Percentiles rank a stretch among this genome's conserved stretches.
Evolutionary conservation across 2,113 vertebrate genomes (phyloP).

Genomic region (Collichthys lucidus): DNA sequence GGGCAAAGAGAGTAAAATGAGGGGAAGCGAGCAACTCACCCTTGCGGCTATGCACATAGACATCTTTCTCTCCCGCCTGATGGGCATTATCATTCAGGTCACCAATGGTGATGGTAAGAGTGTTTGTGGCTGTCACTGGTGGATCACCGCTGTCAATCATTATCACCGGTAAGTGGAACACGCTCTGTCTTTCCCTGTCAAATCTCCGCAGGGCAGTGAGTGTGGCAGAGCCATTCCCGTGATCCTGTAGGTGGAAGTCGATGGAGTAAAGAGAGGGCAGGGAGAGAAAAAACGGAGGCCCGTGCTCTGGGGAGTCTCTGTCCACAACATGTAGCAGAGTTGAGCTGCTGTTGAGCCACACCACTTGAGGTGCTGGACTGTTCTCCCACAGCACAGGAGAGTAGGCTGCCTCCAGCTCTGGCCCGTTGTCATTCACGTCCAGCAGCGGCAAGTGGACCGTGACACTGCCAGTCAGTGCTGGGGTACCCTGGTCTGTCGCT

Average conservation of each 20-base stretch:
- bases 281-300: slow-evolving; percentile 87
- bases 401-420: slow-evolving; percentile 86
- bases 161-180: slow-evolving; percentile 86
- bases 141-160: slow-evolving; percentile 89
- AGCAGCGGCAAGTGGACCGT: slow-evolving; percentile 85
- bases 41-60: slow-evolving; percentile 85
- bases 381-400: slow-evolving; percentile 91
- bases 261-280: slow-evolving; percentile 79
- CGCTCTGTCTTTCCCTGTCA: slow-evolving; percentile 89
- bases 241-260: slow-evolving; percentile 90
- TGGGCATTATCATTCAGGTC: slow-evolving; percentile 93
- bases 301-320: slow-evolving; percentile 86
- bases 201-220: slow-evolving; percentile 88
- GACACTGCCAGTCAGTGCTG: slow-evolving; percentile 83
- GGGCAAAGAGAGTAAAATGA: slow-evolving; percentile 37
- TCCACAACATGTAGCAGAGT: slow-evolving; percentile 86
- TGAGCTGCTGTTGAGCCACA: slow-evolving; percentile 86
- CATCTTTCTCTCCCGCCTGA: slow-evolving; percentile 87
- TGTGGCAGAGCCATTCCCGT: slow-evolving; percentile 88
- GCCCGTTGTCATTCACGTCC: slow-evolving; percentile 91
- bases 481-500: slow-evolving; percentile 87
- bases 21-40: slow-evolving; percentile 78
- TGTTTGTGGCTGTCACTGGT: slow-evolving; percentile 88
- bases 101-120: slow-evolving; percentile 88
- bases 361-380: slow-evolving; percentile 81